Percentiles rank a stretch among this genome's conserved stretches.
phyloP scores from a whole-genome alignment of 2,113 vertebrate genomes.

The Chelonoidis abingdonii region DNA sequence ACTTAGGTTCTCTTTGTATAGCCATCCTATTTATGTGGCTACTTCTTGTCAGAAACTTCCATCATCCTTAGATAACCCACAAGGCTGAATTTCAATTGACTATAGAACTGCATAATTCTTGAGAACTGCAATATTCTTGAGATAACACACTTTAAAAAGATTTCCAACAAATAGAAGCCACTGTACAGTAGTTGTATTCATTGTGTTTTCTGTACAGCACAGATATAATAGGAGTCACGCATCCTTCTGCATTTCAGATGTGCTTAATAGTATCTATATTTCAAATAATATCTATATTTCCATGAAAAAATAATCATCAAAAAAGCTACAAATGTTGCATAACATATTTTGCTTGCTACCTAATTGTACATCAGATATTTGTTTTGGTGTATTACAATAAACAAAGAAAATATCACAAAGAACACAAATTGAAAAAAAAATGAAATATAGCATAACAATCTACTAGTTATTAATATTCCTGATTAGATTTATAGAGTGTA shows the following conservation, averaged over 20 bases:
- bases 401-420: neutral
- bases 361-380: neutral
- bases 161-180: neutral
- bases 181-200: neutral
- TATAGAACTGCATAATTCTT: neutral
- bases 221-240: neutral
- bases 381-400: neutral
- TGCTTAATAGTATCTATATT: neutral
- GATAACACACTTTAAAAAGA: neutral
- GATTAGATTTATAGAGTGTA: neutral
- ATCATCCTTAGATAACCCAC: neutral
- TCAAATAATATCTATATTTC: neutral
- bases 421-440: neutral
- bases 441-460: neutral
- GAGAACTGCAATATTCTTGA: neutral
- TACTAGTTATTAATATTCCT: neutral
- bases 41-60: neutral
- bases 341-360: neutral
- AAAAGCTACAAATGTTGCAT: neutral
- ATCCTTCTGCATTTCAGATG: neutral
- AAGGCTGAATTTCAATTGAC: neutral
- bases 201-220: neutral
- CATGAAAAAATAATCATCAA: neutral
- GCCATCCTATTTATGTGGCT: neutral
- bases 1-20: neutral